Base-by-base conservation (phyloP, 92 coral and sea anemone genomes). In the Palythoa heliodiscus region DNA sequence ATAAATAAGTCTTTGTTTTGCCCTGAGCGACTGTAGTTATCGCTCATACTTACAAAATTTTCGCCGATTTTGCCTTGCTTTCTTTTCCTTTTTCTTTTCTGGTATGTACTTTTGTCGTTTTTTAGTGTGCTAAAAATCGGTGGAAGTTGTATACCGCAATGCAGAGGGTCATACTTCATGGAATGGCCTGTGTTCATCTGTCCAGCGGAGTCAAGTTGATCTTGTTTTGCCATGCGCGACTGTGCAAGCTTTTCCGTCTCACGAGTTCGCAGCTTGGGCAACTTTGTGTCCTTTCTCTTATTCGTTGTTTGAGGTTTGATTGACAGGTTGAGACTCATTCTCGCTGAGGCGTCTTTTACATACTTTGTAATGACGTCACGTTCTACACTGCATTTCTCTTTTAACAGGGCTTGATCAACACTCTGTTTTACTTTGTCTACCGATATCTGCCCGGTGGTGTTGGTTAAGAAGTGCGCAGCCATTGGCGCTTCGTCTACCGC, bases 261-360 rank as follows among this genome's bases (percentile, higher is more conserved):
- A 11, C 75, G 83, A 50, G 77, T 63, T 68, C 76, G 86, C 50
- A 91, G 67, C 40, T 85, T 85, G 58, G 91, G 91, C 23, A 85
- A 68, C 67, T 87, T 85, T 88, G 66, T 82, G 40, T 78, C 79
- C 40, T 69, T 57, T 48, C 14, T 86, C 66, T 83, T 80, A 17
- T 15, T 71, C 40, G 39, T 83, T 53, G 53, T 48, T 52, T 17
- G 40, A 38, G 93, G 93, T 82, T 88, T 91, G 75, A 91, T 91
- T 64, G 93, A 88, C 86, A 91, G 85, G 74, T 91, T 84, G 40
- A 88, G 69, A 53, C 90, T 78, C 93, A 91, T 91, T 61, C 93
- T 86, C 54, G 55, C 16, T n/a, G 93, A 91, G 1, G 93, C 93
- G 67, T 87, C 91, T 80, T 86, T 81, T 7, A 91, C 68, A 58